Base-by-base conservation (phyloP, 2,888 invertebrate genomes). In the Meteorus colon region DNA sequence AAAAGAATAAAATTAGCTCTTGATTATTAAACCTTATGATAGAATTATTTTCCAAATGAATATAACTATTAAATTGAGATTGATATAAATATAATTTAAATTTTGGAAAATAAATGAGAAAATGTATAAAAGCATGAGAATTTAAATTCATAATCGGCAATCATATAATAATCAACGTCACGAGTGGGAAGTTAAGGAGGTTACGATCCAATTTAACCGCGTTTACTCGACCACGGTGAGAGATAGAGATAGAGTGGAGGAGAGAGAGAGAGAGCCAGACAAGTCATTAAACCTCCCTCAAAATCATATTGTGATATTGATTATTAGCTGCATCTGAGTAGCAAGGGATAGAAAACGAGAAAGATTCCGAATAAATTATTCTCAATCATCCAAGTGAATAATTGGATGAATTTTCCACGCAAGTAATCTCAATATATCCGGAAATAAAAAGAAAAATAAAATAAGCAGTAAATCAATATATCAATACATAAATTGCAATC, bases 161-260 rank as follows among this genome's bases (percentile, higher is more conserved):
- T 75, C 59, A 66, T 55, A 66, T 71, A 66, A 75, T 71, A 70
- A 75, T 71, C 65, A 75, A 31, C 71, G 66, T 71, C 66, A 71
- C 66, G 60, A 66, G 65, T 59, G 59, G 19, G 37, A 65, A 59
- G 70, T 66, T 75, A 75, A 71, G 66, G 63, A 66, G 71, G 66
- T 75, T 75, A 66, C 66, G 66, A 71, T 59, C 71, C 71, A 71
- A 75, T 71, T 75, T 71, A 59, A 65, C 66, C 71, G 31, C 55
- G 41, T 75, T 75, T 70, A 75, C 70, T 75, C 48, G 48, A 45
- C 41, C 41, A 45, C n/a, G 24, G 27, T 55, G 48, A n/a, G 31
- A 69, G 12, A 51, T 27, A 55, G 48, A 55, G 55, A 48, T 48
- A n/a, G 48, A 48, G 8, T 41, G n/a, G 16, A 48, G n/a, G 16